Conservation (phyloP, 2,113 vertebrate genomes). For the Puffinus mauretanicus region DNA sequence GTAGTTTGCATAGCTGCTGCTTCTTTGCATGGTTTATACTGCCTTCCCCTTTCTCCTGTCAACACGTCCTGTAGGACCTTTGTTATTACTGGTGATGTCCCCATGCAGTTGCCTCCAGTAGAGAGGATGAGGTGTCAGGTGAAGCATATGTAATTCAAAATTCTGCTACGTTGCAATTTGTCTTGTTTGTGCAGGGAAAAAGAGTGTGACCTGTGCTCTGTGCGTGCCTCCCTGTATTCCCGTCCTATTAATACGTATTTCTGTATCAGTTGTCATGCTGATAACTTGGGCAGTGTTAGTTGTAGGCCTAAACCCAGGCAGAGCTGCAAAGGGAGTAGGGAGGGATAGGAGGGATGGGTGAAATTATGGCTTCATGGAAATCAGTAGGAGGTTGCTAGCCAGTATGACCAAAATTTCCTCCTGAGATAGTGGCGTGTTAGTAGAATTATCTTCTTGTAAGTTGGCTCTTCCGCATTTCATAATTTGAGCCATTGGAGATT, state of each 20-base stretch:
- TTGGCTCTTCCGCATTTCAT: neutral
- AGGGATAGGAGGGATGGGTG: neutral
- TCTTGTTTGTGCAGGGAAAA: neutral
- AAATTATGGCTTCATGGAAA: neutral
- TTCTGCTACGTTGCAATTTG: neutral
- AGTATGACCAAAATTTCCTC: neutral
- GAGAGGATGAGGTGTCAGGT: neutral
- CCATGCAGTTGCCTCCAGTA: neutral
- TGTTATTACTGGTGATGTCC: neutral
- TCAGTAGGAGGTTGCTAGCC: neutral
- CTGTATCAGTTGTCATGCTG: neutral
- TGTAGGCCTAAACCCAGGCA: neutral
- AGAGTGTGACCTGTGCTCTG: neutral
- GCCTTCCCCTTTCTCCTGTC: neutral
- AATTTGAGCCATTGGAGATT: neutral
- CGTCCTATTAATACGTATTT: neutral
- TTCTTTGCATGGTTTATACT: neutral
- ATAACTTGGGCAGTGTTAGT: neutral
- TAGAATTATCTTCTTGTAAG: neutral
- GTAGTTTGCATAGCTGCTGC: neutral
- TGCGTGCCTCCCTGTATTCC: neutral
- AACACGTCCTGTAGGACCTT: neutral
- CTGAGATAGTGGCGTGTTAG: accelerated
- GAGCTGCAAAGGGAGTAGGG: neutral
- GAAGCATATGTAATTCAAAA: neutral